Evolutionary conservation across 2,113 vertebrate genomes (phyloP).

Genomic region (Heterocephalus glaber): DNA sequence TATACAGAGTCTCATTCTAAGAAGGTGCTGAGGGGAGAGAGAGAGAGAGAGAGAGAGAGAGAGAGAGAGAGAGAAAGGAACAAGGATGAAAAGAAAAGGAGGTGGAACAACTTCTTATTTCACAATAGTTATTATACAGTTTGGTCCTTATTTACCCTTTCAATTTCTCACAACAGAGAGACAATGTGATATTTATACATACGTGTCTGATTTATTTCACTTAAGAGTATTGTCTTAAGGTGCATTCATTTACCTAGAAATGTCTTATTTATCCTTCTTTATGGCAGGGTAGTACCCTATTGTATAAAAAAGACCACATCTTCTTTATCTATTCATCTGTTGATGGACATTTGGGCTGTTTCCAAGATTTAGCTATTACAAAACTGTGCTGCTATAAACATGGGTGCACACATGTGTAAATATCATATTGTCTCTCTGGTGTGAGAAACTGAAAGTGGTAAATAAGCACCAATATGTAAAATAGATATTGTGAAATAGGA

Average conservation of each 20-base stretch:
- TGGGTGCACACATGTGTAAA: too few relatives aligned
- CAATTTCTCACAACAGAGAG: neutral
- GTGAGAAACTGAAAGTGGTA: too few relatives aligned
- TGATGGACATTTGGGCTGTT: neutral
- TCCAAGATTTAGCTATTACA: neutral
- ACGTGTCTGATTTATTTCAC: neutral
- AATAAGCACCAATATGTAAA: too few relatives aligned
- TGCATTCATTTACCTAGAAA: neutral
- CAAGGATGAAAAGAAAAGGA: rapidly evolving
- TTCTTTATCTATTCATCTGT: neutral
- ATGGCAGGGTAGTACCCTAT: neutral
- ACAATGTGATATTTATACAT: neutral
- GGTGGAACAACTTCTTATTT: neutral
- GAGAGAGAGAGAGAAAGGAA: neutral
- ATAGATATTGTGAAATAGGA: too few relatives aligned
- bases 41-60: neutral
- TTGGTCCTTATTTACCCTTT: neutral
- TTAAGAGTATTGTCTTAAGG: neutral
- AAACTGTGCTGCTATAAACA: neutral
- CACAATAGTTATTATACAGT: too few relatives aligned
- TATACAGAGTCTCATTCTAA: neutral
- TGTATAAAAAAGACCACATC: neutral
- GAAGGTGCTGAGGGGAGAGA: too few relatives aligned
- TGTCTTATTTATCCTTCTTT: neutral
- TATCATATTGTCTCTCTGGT: too few relatives aligned